Percentiles rank a stretch among this genome's conserved stretches.
Conservation (phyloP, 2,888 invertebrate genomes). For the Timema podura region DNA sequence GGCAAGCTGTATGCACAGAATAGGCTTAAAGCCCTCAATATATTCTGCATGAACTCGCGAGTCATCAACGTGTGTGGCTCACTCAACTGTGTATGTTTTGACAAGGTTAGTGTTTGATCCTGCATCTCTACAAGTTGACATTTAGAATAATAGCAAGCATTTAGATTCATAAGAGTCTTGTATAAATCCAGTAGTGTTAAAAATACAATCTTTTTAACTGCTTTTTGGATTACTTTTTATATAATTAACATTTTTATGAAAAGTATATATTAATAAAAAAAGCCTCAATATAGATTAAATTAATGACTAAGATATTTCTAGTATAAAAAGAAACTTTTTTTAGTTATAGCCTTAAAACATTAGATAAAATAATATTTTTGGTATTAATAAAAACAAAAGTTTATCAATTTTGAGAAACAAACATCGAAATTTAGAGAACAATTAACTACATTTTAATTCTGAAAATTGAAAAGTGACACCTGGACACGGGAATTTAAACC, state of each 20-base stretch:
- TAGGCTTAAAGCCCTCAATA: constrained; percentile 40
- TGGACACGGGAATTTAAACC: too few relatives aligned
- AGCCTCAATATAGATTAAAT: background rate
- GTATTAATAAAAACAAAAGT: too few relatives aligned
- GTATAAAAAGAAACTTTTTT: too few relatives aligned
- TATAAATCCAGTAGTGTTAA: background rate
- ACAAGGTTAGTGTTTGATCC: constrained; percentile 45
- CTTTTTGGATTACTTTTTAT: background rate
- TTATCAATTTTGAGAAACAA: too few relatives aligned
- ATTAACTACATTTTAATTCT: too few relatives aligned
- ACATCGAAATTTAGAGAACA: too few relatives aligned
- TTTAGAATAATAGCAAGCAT: background rate
- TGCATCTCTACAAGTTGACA: background rate
- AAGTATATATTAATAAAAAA: background rate
- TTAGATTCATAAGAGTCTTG: too few relatives aligned
- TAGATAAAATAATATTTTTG: too few relatives aligned
- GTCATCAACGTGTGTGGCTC: constrained; percentile 46
- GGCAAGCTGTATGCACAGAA: constrained; percentile 45
- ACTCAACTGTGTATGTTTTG: constrained; percentile 50
- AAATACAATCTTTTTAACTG: background rate
- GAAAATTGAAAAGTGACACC: too few relatives aligned
- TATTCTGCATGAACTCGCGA: constrained; percentile 45
- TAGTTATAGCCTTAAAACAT: too few relatives aligned
- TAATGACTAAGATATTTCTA: too few relatives aligned
- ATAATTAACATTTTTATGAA: background rate